A percentile compares a stretch with the other conserved stretches of the same genome.
phyloP scores from a whole-genome alignment of 2,797 vertebrate genomes.

The Darevskia nairensis region DNA sequence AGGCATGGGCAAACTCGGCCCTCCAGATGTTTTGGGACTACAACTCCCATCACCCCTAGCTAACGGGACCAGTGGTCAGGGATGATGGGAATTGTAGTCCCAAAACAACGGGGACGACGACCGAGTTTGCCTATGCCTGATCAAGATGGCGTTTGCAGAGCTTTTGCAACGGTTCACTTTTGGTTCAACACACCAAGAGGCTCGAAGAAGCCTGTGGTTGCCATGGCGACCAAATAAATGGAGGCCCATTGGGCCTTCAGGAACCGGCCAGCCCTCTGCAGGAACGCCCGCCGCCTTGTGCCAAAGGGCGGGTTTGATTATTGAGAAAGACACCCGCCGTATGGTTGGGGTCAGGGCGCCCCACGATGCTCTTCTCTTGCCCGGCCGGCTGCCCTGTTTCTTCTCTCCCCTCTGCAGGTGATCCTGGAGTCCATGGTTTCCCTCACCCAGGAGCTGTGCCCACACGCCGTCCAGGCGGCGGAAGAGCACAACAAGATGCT shows the following conservation, averaged over 20 bases:
- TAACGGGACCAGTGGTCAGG: too few relatives aligned
- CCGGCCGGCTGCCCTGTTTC: not conserved
- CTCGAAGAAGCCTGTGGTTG: too few relatives aligned
- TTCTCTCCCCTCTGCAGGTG: slow-evolving; percentile 75
- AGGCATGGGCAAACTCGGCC: too few relatives aligned
- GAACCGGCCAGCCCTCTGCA: not conserved
- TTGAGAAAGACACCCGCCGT: not conserved
- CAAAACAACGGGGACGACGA: too few relatives aligned
- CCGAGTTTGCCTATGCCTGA: too few relatives aligned
- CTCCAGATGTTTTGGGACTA: too few relatives aligned
- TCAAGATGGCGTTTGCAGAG: not conserved
- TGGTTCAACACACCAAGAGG: not conserved
- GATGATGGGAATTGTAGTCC: too few relatives aligned
- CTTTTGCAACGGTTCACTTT: too few relatives aligned
- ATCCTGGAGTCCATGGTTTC: slow-evolving; percentile 93
- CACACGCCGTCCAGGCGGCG: slow-evolving; percentile 84
- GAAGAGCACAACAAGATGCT: slow-evolving; percentile 87
- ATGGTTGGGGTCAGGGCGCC: too few relatives aligned
- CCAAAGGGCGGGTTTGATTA: not conserved
- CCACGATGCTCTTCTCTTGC: not conserved
- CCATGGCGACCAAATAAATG: not conserved
- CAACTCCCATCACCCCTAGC: too few relatives aligned
- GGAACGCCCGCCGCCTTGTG: not conserved
- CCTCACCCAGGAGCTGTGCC: slow-evolving; percentile 88
- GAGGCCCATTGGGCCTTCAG: not conserved